Conservation (phyloP, 2,888 invertebrate genomes). For the Diplolepis rosae region DNA sequence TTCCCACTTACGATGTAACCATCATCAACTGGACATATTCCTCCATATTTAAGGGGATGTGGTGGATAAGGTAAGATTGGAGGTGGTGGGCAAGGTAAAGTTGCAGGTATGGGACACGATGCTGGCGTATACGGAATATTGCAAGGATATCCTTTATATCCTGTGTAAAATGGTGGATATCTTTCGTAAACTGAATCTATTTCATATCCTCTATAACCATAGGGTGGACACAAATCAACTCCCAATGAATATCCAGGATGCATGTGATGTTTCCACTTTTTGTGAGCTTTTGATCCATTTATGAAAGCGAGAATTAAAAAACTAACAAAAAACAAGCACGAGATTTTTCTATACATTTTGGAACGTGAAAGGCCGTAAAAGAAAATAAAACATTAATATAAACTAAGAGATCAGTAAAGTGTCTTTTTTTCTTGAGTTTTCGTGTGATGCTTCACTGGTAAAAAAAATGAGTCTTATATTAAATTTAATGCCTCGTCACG, state of each 20-base stretch:
- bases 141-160: background rate
- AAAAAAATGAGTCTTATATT: background rate
- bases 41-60: background rate
- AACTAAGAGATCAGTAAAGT: no score
- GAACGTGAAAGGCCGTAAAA: background rate
- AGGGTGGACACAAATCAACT: no score
- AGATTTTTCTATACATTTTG: background rate
- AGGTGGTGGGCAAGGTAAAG: background rate
- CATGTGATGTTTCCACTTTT: conserved; percentile 30
- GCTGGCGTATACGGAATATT: background rate
- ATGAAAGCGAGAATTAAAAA: conserved; percentile 33
- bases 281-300: conserved; percentile 39
- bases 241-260: background rate
- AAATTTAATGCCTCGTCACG: background rate
- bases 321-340: conserved; percentile 5
- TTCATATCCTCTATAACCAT: background rate
- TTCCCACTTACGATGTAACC: background rate
- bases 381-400: no score
- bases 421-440: background rate
- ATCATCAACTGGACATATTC: background rate
- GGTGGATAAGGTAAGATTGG: background rate
- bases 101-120: background rate
- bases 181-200: background rate
- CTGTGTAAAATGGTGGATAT: background rate
- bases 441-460: background rate